Base-by-base conservation (phyloP, 1,140 invertebrate species). In the Camponotus floridanus region DNA sequence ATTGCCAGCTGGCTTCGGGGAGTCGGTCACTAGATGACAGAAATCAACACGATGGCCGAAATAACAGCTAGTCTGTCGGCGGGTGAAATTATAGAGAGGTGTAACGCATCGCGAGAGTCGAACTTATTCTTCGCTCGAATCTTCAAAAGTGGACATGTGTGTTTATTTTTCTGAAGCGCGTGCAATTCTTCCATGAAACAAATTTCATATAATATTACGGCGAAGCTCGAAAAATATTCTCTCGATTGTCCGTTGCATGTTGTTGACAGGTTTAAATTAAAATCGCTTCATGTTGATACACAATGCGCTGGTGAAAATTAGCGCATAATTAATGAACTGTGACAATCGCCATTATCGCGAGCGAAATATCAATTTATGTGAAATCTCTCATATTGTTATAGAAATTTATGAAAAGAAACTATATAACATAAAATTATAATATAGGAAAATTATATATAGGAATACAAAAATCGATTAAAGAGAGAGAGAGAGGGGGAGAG, bases 1-100 rank as follows among this genome's bases (percentile, higher is more conserved):
- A 39, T 36, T 83, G 79, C 79, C 79, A 83, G 79, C n/a, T 83
- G 79, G 79, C 79, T 33, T 18, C 39, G 39, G 31, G 31, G 48
- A 48, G 26, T 0, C n/a, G 55, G 26, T 4, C n/a, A n/a, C n/a
- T 57, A 21, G 65, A 45, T 61, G 67, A 61, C 79, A 61, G 42
- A 83, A 48, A 83, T 83, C 55, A 73, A n/a, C 39, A 18, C 48
- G 48, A 39, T 83, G 4, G 68, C 55, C n/a, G 55, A 83, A 83
- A 83, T 83, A 83, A 61, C 79, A 36, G 26, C 21, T 73, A 45
- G 39, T 81, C 18, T 61, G 36, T 45, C 62, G 39, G 6, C 26
- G 26, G 55, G 11, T 6, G 7, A 59, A 74, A 48, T 73, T 21
- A 18, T 3, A 57, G 3, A 13, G 62, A 3, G 48, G 18, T 51